These are phyloP conservation scores for Notiomystis cincta DNA, from an alignment of 2,113 vertebrate genomes.

Conservation along the genomic window DNA sequence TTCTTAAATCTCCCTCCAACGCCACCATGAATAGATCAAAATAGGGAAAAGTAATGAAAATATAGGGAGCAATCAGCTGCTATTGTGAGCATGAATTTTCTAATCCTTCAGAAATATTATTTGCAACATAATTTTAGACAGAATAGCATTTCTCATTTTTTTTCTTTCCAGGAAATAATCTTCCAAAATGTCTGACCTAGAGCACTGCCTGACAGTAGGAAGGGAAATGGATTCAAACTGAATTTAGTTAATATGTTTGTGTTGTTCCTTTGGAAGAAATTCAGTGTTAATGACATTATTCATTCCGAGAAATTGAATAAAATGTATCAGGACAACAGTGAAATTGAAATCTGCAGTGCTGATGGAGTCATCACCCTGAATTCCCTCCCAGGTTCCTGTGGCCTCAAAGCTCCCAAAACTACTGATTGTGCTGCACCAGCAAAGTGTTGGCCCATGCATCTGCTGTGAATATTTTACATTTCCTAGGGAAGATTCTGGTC, in stretches of 20 bases:
- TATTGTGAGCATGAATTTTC: constrained; percentile 40
- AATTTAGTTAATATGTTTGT: not conserved
- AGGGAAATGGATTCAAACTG: not conserved
- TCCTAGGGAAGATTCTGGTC: not conserved
- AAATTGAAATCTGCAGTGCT: not conserved
- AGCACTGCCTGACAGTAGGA: not conserved
- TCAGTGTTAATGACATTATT: constrained; percentile 12
- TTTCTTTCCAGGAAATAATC: constrained; percentile 33
- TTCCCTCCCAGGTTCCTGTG: not conserved
- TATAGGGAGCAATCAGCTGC: constrained; percentile 36
- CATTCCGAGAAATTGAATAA: constrained; percentile 10
- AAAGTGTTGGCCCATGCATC: not conserved
- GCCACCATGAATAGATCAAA: not conserved
- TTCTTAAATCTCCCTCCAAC: not conserved
- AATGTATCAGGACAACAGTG: not conserved
- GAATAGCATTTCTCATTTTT: constrained; percentile 19
- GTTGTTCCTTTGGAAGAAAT: not conserved
- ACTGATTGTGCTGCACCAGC: not conserved
- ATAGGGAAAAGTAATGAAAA: constrained; percentile 30
- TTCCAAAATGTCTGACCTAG: not conserved
- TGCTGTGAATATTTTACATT: not conserved
- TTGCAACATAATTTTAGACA: not conserved
- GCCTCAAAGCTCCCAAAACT: not conserved
- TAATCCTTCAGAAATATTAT: constrained; percentile 38
- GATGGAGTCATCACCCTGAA: not conserved